Conservation (phyloP, 2,113 vertebrate genomes). For the Scophthalmus maximus region DNA sequence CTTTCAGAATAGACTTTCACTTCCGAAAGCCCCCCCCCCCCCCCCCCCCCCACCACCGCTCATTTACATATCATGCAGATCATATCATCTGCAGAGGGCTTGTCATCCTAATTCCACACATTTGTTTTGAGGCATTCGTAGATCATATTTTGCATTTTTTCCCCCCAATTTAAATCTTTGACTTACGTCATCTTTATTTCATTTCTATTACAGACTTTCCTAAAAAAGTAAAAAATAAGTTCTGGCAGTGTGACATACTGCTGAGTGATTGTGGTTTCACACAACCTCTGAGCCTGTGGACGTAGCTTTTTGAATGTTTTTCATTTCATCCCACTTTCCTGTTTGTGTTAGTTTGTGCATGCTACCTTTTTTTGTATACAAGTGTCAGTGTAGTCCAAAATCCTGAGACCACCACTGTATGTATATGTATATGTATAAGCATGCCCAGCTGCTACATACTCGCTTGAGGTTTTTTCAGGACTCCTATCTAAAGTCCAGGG, state of each 20-base stretch:
- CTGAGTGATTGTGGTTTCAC: not conserved
- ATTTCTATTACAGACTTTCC: not conserved
- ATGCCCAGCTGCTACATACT: not conserved
- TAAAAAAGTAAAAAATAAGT: too few species aligned
- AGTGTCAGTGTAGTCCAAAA: not conserved
- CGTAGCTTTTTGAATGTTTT: not conserved
- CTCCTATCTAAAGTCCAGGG: slow-evolving; percentile 16
- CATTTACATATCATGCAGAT: not conserved
- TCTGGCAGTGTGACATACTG: not conserved
- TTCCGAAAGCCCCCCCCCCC: slow-evolving; percentile 17
- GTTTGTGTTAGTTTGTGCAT: not conserved
- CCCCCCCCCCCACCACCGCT: not conserved
- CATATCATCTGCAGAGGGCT: not conserved
- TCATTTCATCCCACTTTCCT: not conserved
- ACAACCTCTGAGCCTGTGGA: not conserved
- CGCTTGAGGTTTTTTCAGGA: slow-evolving; percentile 12
- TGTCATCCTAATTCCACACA: not conserved
- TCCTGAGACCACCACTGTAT: not conserved
- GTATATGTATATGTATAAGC: not conserved
- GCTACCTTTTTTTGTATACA: not conserved
- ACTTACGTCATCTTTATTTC: too few species aligned
- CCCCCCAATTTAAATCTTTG: too few species aligned
- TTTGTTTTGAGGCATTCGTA: too few species aligned
- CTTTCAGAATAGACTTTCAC: slow-evolving; percentile 58
- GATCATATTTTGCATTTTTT: too few species aligned